Base-by-base conservation (phyloP, 2,113 vertebrate genomes). In the Catharus bicknelli region DNA sequence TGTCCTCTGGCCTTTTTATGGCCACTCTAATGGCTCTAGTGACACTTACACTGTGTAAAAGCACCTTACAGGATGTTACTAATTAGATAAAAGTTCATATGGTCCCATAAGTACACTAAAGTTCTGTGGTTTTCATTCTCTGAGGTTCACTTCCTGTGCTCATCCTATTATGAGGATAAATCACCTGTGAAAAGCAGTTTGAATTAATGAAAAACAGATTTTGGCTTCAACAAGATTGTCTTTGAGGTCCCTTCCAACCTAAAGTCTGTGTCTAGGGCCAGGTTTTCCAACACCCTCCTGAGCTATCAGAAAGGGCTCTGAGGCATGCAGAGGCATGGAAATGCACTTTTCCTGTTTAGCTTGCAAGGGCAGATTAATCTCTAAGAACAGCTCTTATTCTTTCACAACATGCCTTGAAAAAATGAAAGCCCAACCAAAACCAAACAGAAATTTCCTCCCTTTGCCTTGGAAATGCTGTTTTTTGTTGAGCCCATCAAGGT, bases 161-260 rank as follows among this genome's bases (percentile, higher is more conserved):
- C 18, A 8, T 64, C 63, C 50, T 40, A 32, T 22, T 1, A 1
- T 2, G 13, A 64, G 36, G 63, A 40, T 61, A 57, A 93, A 66
- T 38, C 4, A 6, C 40, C 47, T 42, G 22, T n/a, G 82, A 74
- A 54, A 69, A 16, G 38, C 69, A 22, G 4, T 45, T 74, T 25
- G 54, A 43, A 14, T 32, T 34, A 34, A 57, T 10, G 61, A 62
- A 78, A 78, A 17, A 10, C 21, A 32, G 30, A 23, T 61, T 66
- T 66, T 15, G 1, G 42, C 51, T 64, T 53, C 3, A 2, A 16
- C 0, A 1, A 30, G 34, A 34, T 27, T 30, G 9, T 68, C 2
- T 40, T 68, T 54, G 42, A 82, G 78, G 62, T 23, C 14, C 15
- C 40, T 76, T 62, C 86, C 59, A 48, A 32, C 25, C 17, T 67